Evolutionary conservation across 2,888 invertebrate species (phyloP).

Genomic region (Cephus runcator): DNA sequence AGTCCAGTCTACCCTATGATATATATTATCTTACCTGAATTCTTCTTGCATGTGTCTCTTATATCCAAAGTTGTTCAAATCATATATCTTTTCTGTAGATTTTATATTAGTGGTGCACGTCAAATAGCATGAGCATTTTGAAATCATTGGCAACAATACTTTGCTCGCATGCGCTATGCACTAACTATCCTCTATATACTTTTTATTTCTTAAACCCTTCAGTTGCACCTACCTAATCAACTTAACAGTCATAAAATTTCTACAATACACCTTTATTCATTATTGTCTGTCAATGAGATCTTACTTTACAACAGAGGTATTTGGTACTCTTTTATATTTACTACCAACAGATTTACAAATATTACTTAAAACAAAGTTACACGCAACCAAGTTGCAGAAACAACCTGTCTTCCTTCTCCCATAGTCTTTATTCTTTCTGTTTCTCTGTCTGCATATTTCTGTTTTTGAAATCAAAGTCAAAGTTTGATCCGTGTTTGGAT

Average conservation of each 20-base stretch:
- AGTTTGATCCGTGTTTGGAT: background rate
- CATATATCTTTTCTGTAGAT: constrained; percentile 25
- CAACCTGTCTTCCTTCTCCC: constrained; percentile 15
- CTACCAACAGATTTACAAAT: constrained; percentile 14
- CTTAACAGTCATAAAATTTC: background rate
- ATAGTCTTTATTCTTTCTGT: background rate
- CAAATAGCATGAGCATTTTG: constrained; percentile 56
- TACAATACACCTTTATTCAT: background rate
- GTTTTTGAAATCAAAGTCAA: background rate
- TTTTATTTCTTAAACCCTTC: constrained; percentile 30
- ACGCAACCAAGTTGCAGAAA: constrained; percentile 41
- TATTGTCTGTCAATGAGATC: background rate
- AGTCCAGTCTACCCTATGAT: background rate
- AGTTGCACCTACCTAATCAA: background rate
- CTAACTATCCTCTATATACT: constrained; percentile 43
- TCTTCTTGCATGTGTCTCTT: constrained; percentile 10
- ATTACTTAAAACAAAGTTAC: constrained; percentile 20
- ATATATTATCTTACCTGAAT: background rate
- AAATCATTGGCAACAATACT: constrained; percentile 44
- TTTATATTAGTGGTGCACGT: constrained; percentile 58
- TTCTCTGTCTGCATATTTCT: background rate
- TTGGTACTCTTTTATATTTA: background rate
- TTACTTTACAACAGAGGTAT: background rate
- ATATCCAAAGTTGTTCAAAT: background rate
- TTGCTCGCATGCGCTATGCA: constrained; percentile 61